These are phyloP conservation scores for Calameuta pallipes DNA, from an alignment of 2,888 invertebrate genomes.

Conservation along the genomic window DNA sequence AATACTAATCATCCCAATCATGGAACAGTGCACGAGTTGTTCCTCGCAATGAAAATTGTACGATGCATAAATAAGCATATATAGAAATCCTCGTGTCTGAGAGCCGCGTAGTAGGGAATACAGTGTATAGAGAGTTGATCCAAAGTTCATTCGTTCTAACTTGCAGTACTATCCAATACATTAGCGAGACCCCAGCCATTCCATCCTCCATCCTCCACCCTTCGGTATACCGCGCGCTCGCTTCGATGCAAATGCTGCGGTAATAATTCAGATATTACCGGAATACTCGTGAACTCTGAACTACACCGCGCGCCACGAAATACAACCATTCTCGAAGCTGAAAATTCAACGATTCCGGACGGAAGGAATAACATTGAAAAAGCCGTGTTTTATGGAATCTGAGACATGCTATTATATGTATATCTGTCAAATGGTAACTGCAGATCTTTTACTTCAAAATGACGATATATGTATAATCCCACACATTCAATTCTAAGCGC, in stretches of 20 bases:
- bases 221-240: conserved; percentile 18
- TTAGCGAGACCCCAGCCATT: conserved; percentile 24
- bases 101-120: conserved; percentile 10
- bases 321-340: background rate
- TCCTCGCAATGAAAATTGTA: background rate
- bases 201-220: background rate
- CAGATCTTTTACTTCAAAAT: background rate
- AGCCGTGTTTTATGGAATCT: background rate
- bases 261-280: conserved; percentile 38
- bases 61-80: background rate
- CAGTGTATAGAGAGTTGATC: background rate
- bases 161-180: conserved; percentile 25
- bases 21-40: background rate
- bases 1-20: background rate
- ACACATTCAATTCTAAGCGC: background rate
- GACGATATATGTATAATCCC: background rate
- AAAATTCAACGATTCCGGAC: background rate
- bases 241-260: conserved; percentile 27
- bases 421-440: background rate
- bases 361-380: background rate
- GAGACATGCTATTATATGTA: background rate
- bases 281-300: conserved; percentile 22
- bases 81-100: background rate
- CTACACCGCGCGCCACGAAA: background rate
- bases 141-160: conserved; percentile 6